Conservation (phyloP, 2,797 vertebrate species). For the Ctenopoma kingsleyae region DNA sequence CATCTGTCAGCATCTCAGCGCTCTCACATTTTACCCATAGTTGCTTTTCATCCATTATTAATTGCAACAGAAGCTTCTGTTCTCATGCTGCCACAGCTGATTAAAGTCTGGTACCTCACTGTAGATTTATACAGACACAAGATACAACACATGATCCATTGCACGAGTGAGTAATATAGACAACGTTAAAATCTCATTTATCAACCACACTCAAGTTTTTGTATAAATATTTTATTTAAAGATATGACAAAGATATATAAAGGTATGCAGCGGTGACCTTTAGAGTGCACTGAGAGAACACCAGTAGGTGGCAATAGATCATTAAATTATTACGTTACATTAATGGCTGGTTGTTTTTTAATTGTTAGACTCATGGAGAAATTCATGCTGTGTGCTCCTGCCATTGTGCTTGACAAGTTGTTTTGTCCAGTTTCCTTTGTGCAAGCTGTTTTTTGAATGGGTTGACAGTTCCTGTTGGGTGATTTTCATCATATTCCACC, state of each 20-base stretch:
- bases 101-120: slow-evolving; percentile 27
- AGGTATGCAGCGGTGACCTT: slow-evolving; percentile 19
- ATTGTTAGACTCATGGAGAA: neutral
- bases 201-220: slow-evolving; percentile 32
- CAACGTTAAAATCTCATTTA: slow-evolving; percentile 1
- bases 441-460: slow-evolving; percentile 10
- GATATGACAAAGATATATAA: slow-evolving; percentile 63
- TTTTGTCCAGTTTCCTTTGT: slow-evolving; percentile 23
- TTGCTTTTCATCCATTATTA: slow-evolving; percentile 68
- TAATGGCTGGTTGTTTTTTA: slow-evolving; percentile 3
- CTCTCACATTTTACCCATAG: slow-evolving; percentile 32
- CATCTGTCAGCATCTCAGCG: slow-evolving; percentile 26
- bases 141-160: slow-evolving; percentile 1
- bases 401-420: neutral
- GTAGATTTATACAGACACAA: slow-evolving; percentile 30
- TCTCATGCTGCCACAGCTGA: slow-evolving; percentile 37
- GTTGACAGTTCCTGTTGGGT: neutral
- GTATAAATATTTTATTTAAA: slow-evolving; percentile 84
- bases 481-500: slow-evolving; percentile 20
- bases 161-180: slow-evolving; percentile 18
- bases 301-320: slow-evolving; percentile 23
- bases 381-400: slow-evolving; percentile 14
- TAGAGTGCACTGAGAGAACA: neutral
- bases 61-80: slow-evolving; percentile 43
- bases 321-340: slow-evolving; percentile 8